Evolutionary conservation across 64 coral and sea anemone species (phyloP).

Genomic region (Astreopora myriophthalma): DNA sequence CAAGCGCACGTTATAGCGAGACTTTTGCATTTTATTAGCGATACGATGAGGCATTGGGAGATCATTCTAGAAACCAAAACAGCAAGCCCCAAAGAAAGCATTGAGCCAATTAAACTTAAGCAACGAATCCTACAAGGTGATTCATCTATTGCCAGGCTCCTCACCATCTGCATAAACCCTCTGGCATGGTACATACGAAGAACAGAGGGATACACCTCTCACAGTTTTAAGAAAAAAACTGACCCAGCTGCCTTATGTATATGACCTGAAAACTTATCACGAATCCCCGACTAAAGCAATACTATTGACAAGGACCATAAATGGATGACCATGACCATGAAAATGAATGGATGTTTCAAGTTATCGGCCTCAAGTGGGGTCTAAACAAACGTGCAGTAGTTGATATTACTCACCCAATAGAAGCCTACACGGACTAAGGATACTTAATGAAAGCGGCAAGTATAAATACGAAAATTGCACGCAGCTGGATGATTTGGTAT

Average conservation of each 20-base stretch:
- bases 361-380: not conserved
- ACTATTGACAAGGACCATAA: not conserved
- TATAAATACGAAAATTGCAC: no score
- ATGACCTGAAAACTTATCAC: not conserved
- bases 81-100: not conserved
- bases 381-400: no score
- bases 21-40: not conserved
- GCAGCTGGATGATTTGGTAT: not conserved
- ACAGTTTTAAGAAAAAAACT: no score
- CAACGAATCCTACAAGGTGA: not conserved
- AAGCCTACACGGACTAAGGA: no score
- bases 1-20: not conserved
- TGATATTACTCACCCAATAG: no score
- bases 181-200: no score
- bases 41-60: not conserved
- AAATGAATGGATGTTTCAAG: not conserved
- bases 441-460: no score
- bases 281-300: conserved; percentile 7
- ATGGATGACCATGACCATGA: no score
- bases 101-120: not conserved
- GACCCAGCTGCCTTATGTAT: not conserved
- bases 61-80: not conserved
- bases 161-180: no score
- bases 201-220: not conserved
- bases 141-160: no score